A percentile compares a stretch with the other conserved stretches of the same genome.
Evolutionary conservation across 2,888 invertebrate species (phyloP).

Genomic region (Aphodius granarius): DNA sequence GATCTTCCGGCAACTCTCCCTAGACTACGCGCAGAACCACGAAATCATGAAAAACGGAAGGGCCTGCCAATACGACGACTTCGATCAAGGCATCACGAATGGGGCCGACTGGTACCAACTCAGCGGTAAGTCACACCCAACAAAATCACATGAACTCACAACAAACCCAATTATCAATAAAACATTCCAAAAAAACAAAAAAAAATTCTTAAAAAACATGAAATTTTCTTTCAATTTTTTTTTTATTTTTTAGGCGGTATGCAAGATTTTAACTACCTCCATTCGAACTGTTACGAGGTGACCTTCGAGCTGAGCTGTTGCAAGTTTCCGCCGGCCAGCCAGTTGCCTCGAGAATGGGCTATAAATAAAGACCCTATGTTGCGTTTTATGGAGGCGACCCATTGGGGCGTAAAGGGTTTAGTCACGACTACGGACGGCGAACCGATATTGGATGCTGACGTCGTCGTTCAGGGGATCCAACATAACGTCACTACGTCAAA

Average conservation of each 20-base stretch:
- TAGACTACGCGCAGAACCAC: slow-evolving; percentile 74
- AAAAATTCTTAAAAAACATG: no score
- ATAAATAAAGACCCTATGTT: slow-evolving; percentile 85
- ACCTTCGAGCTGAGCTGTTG: slow-evolving; percentile 96
- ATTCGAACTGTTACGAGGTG: slow-evolving; percentile 94
- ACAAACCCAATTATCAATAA: no score
- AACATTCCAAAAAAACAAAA: no score
- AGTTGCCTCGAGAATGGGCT: slow-evolving; percentile 79
- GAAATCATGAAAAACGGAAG: slow-evolving; percentile 74
- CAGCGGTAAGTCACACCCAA: slow-evolving; percentile 57
- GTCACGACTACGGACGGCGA: slow-evolving; percentile 64
- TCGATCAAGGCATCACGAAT: slow-evolving; percentile 82
- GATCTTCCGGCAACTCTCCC: slow-evolving; percentile 78
- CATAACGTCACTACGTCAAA: slow-evolving; percentile 79
- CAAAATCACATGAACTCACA: no score
- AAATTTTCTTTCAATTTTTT: slow-evolving; percentile 5
- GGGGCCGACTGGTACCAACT: slow-evolving; percentile 93
- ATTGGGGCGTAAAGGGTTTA: slow-evolving; percentile 70
- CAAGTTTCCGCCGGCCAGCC: slow-evolving; percentile 79
- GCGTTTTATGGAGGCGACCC: slow-evolving; percentile 79
- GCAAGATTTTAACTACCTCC: slow-evolving; percentile 97
- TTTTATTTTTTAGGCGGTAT: slow-evolving; percentile 84
- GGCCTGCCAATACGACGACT: slow-evolving; percentile 72
- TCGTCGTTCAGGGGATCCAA: slow-evolving; percentile 75
- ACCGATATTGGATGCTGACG: slow-evolving; percentile 72